A percentile compares a stretch with the other conserved stretches of the same genome.
These are phyloP conservation scores for Lethrus apterus DNA, from an alignment of 1,140 invertebrate species.

Conservation along the genomic window DNA sequence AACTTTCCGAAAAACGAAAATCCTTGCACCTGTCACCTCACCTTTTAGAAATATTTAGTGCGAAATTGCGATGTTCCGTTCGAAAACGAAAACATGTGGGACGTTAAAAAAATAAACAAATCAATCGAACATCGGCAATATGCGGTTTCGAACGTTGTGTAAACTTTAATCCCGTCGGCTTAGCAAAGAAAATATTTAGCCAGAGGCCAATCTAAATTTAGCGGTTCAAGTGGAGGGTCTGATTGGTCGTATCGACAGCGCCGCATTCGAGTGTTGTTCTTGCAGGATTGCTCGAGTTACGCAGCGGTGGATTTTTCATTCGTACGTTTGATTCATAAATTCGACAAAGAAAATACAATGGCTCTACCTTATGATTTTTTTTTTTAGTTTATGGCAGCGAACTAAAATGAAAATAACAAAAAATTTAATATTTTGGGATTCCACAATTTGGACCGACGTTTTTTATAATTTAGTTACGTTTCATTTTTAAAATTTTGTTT, in stretches of 20 bases:
- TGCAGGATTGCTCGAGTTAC: conserved; percentile 26
- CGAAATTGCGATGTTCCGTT: no score
- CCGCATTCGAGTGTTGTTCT: conserved; percentile 24
- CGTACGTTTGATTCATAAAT: no score
- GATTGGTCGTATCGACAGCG: conserved; percentile 29
- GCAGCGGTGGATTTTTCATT: conserved; percentile 30
- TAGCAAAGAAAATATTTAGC: conserved; percentile 42
- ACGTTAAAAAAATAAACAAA: conserved; percentile 2
- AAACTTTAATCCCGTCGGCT: conserved; percentile 41
- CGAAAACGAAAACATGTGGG: background rate
- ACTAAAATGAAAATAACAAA: no score
- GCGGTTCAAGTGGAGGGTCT: conserved; percentile 25
- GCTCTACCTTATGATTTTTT: no score
- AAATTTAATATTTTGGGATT: no score
- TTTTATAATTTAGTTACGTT: no score
- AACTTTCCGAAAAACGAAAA: background rate
- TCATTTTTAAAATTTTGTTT: no score
- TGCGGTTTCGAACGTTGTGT: conserved; percentile 23
- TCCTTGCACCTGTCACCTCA: background rate
- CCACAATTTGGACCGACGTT: no score
- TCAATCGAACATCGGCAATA: conserved; percentile 3
- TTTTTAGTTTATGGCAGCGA: no score
- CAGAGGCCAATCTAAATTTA: conserved; percentile 42
- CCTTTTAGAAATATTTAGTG: no score
- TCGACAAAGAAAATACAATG: no score